These are phyloP conservation scores for Melanargia galathea DNA, from an alignment of 2,888 invertebrate species.

Conservation along the genomic window DNA sequence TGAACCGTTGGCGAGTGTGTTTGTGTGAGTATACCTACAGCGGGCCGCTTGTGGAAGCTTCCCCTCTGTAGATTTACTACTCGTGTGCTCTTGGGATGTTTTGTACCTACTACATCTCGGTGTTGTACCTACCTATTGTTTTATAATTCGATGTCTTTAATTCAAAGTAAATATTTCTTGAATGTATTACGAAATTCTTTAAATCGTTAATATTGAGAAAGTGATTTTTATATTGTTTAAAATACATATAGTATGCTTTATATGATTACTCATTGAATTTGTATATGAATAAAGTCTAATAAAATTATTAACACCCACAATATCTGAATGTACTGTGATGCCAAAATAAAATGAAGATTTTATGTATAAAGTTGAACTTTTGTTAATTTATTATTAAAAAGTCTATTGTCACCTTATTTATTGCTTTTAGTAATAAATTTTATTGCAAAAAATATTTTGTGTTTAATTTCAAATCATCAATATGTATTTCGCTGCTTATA, in stretches of 20 bases:
- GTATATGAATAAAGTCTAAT: conserved; percentile 9
- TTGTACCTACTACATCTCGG: not conserved
- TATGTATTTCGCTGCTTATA: too few relatives aligned
- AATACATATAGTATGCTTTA: not conserved
- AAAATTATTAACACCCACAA: conserved; percentile 21
- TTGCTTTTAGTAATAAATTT: conserved; percentile 78
- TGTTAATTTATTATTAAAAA: conserved; percentile 78
- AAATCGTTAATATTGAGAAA: conserved; percentile 12
- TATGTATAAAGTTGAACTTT: conserved; percentile 68
- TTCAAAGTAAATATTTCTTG: not conserved
- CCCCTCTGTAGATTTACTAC: too few relatives aligned
- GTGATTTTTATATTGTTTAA: conserved; percentile 2
- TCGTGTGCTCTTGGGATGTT: not conserved
- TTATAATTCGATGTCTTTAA: not conserved
- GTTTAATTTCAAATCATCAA: conserved; percentile 6
- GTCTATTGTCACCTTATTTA: conserved; percentile 79
- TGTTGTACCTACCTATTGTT: not conserved
- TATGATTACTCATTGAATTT: not conserved
- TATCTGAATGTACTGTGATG: conserved; percentile 75
- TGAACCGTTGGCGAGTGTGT: too few relatives aligned
- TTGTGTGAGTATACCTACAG: too few relatives aligned
- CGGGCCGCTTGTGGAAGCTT: too few relatives aligned
- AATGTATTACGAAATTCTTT: not conserved
- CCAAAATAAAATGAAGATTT: conserved; percentile 66
- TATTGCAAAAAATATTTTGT: conserved; percentile 47